Evolutionary conservation across 2,888 invertebrate genomes (phyloP), one percentile per base, ranked within the genome.

Genomic region (Dromius quadrimaculatus): DNA sequence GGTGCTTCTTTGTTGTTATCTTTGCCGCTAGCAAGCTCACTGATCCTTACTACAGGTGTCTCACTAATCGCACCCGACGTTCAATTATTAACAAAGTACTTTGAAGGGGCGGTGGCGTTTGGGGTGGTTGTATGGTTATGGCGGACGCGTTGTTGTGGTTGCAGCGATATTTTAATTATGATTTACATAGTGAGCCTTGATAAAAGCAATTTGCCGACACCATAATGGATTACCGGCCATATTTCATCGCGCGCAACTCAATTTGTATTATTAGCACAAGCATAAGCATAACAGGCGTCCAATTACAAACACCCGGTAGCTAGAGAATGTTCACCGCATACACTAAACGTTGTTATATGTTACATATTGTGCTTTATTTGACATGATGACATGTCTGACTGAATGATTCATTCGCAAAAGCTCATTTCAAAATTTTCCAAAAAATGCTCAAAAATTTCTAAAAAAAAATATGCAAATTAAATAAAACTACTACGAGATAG

Each of bases 61-160:
- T 76, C 76, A 76, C 78, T 79, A 81, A 81, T 81, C 80, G 78
- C 77, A 77, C 74, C 77, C 78, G 81, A 81, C 80, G 78, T 79
- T 81, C 79, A 80, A 81, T 81, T 81, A 81, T 81, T 81, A 79
- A 80, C 79, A 77, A 77, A 79, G 78, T 78, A 79, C 79, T 80
- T 79, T 79, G 78, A 76, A 73, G 28, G 23, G 62, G 45, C 45
- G 38, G 45, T 20, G 54, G 71, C n/a, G 36, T 36, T 17, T 17
- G 69, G 15, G 23, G 28, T 32, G 19, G 59, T 19, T n/a, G 36
- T 36, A 20, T 13, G 11, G 50, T 68, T 75, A 59, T 59, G 59
- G 59, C 36, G 59, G 59, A 15, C 75, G 74, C 77, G 73, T 74
- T 76, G 78, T 75, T 79, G 79, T 75, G 79, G 79, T 78, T 77